Evolutionary conservation across 2,113 vertebrate genomes (phyloP), one percentile per base, ranked within the genome.

Genomic region (Actenoides lindsayi): DNA sequence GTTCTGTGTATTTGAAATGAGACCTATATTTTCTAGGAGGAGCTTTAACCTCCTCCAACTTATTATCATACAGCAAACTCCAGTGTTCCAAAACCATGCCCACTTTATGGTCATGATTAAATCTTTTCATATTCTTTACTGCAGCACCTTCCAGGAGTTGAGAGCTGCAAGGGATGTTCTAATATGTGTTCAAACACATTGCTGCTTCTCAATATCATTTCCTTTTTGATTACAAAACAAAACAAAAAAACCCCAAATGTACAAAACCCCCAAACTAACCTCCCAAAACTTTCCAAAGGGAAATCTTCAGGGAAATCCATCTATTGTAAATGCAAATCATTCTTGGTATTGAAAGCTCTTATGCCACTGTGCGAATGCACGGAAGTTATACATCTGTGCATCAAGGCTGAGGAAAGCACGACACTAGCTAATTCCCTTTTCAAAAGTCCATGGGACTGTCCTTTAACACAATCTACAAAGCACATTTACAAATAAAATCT

Each of bases 401-500:
- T 57, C 59, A 48, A 85, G 64, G 56, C 64, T 83, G 60, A 85
- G 56, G 78, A 53, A 86, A 13, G 59, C 59, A 44, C 16, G 41
- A 60, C 68, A 54, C 70, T 27, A 37, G 18, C 69, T 78, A 46
- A 85, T 39, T 94, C 28, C 28, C 85, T 88, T 97, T 93, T 87
- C 67, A 74, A 23, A 92, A 84, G 37, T 50, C 46, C 67, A 54
- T 60, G 59, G 63, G 84, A 85, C 89, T 68, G 76, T 96, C 90
- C 86, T 96, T 92, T 95, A 94, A 85, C 81, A 75, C 73, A 57
- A 5, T 39, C 63, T 91, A 92, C 60, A 77, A 57, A 75, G 81
- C 64, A 86, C 76, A 81, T 91, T 89, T 92, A 93, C 94, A 96
- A 97, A 96, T 95, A 3, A 92, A 96, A 94, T 91, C 50, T 50